These are phyloP conservation scores for Amblyjoppa fuscipennis DNA, from an alignment of 2,888 invertebrate genomes.

Conservation along the genomic window DNA sequence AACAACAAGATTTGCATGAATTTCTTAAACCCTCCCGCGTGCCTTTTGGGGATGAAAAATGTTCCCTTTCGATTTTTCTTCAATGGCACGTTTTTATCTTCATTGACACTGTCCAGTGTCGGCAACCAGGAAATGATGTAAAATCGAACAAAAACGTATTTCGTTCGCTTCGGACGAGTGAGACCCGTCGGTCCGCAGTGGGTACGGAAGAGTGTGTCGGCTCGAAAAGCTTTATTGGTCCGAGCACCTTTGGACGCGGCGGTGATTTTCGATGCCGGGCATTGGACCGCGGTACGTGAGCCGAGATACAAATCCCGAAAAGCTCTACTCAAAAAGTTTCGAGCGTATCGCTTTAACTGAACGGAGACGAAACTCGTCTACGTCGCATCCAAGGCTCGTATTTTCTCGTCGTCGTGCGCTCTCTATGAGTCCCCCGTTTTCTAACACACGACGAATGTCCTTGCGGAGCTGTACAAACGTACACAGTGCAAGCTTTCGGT, in stretches of 20 bases:
- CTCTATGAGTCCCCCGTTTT: conserved; percentile 34
- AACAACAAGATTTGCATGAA: conserved; percentile 2
- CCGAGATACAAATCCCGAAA: conserved; percentile 57
- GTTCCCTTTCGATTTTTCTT: background rate
- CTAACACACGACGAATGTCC: conserved; percentile 10
- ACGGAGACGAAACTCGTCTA: conserved; percentile 31
- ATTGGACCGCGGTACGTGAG: conserved; percentile 43
- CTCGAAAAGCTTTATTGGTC: conserved; percentile 55
- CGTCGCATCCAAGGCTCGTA: conserved; percentile 2
- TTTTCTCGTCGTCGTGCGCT: conserved; percentile 12
- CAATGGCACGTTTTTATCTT: background rate
- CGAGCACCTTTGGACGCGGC: conserved; percentile 34
- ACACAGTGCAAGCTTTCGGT: conserved; percentile 46
- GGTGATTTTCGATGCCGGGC: conserved; percentile 29
- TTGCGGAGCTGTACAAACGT: conserved; percentile 32
- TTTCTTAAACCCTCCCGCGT: background rate
- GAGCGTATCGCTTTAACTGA: conserved; percentile 28
- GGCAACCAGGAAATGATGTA: background rate
- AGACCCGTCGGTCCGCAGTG: background rate
- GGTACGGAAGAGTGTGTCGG: conserved; percentile 5
- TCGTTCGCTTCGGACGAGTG: background rate
- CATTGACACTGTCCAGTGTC: background rate
- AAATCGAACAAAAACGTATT: conserved; percentile 27
- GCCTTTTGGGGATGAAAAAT: background rate
- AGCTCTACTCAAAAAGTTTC: conserved; percentile 61